Percentiles rank a stretch among this genome's conserved stretches.
Evolutionary conservation across 2,113 vertebrate species (phyloP).

Genomic region (Hoplias malabaricus): DNA sequence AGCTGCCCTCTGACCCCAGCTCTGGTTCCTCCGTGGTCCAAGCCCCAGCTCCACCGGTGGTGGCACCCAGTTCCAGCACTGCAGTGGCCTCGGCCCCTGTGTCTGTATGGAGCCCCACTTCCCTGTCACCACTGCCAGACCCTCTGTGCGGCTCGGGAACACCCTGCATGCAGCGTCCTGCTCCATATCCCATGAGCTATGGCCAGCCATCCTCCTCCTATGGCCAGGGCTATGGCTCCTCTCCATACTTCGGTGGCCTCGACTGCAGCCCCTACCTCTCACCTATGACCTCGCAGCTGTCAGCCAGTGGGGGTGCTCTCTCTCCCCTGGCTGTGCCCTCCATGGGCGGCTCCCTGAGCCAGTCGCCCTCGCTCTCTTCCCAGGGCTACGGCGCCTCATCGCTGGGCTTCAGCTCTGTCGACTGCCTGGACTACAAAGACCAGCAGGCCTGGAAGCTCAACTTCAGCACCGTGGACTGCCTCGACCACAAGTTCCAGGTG

Average conservation of each 20-base stretch:
- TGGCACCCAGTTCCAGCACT: constrained; percentile 64
- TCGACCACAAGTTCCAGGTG: constrained; percentile 89
- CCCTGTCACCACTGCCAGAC: constrained; percentile 80
- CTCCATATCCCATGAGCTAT: constrained; percentile 80
- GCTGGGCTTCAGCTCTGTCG: constrained; percentile 79
- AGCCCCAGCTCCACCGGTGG: constrained; percentile 59
- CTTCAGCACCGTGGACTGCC: constrained; percentile 82
- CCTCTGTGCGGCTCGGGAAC: constrained; percentile 73
- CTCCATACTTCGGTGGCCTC: constrained; percentile 81
- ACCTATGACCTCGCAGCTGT: constrained; percentile 82
- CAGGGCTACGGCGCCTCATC: constrained; percentile 80
- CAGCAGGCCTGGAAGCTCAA: constrained; percentile 83
- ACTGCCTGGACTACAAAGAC: constrained; percentile 88
- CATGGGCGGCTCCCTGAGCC: constrained; percentile 80
- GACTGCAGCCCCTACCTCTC: constrained; percentile 85
- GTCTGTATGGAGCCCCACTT: constrained; percentile 85
- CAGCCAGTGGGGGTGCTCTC: constrained; percentile 74
- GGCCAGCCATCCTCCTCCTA: constrained; percentile 73
- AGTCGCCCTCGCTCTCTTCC: constrained; percentile 78
- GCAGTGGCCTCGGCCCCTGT: constrained; percentile 71
- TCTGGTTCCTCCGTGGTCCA: constrained; percentile 66
- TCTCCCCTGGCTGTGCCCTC: constrained; percentile 79
- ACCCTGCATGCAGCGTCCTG: constrained; percentile 78
- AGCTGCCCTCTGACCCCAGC: constrained; percentile 68
- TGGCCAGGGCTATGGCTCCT: constrained; percentile 77